Evolutionary conservation across 2,797 vertebrate species (phyloP).

Genomic region (Onychomys leucogaster): DNA sequence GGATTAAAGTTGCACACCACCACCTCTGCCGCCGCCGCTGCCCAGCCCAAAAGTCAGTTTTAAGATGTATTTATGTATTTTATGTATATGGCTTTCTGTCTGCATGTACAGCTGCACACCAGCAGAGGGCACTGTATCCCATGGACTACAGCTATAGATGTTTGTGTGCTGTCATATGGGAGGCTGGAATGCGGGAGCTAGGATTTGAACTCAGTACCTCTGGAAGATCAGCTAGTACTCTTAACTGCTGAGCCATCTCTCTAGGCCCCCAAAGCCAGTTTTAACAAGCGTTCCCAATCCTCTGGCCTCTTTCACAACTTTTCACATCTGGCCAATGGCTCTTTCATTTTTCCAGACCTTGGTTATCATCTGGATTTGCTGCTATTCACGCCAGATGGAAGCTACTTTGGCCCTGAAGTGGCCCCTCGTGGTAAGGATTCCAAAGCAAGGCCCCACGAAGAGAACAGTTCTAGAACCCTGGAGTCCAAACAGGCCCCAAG

Average conservation of each 20-base stretch:
- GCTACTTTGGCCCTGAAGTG: background rate
- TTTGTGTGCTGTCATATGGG: background rate
- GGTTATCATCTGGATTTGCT: background rate
- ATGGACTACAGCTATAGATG: background rate
- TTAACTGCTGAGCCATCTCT: background rate
- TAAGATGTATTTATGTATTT: background rate
- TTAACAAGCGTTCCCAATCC: background rate
- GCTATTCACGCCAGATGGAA: background rate
- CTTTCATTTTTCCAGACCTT: background rate
- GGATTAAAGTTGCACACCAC: background rate
- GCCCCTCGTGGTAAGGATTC: background rate
- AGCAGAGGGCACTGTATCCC: background rate
- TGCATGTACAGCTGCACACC: background rate
- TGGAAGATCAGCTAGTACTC: background rate
- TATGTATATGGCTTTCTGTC: background rate
- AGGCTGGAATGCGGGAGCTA: background rate
- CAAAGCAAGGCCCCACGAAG: background rate
- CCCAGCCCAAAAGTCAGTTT: background rate
- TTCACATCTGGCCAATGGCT: background rate
- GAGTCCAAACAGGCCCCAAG: background rate
- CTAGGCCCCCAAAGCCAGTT: background rate
- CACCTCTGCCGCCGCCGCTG: too few relatives aligned
- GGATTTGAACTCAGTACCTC: background rate
- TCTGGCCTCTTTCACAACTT: background rate
- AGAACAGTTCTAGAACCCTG: background rate